phyloP scores from a whole-genome alignment of 1,140 invertebrate species.

The Trissolcus basalis region DNA sequence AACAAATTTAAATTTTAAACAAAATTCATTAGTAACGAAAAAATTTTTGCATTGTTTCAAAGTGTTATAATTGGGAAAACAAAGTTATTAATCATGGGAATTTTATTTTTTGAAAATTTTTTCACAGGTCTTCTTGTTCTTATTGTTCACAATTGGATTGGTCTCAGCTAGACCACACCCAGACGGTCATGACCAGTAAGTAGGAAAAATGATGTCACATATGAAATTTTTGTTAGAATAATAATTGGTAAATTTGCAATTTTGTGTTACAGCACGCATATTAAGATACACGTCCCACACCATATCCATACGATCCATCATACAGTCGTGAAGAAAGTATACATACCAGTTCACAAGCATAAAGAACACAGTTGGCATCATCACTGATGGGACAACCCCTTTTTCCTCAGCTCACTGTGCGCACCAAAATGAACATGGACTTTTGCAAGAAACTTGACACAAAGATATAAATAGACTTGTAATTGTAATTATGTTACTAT shows the following conservation, averaged over 20 bases:
- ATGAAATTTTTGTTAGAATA: neutral
- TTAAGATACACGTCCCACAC: conserved; percentile 38
- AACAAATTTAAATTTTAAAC: too few relatives aligned
- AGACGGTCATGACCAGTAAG: conserved; percentile 22
- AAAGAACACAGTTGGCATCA: conserved; percentile 13
- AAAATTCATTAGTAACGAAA: too few relatives aligned
- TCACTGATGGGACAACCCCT: too few relatives aligned
- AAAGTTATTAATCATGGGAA: neutral
- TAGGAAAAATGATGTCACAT: neutral
- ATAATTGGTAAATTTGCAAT: neutral
- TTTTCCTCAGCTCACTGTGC: neutral
- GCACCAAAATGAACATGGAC: conserved; percentile 8
- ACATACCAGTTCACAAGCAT: conserved; percentile 41
- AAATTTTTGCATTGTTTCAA: too few relatives aligned
- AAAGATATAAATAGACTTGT: conserved; percentile 20
- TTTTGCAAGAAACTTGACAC: conserved; percentile 15
- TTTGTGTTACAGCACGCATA: conserved; percentile 45
- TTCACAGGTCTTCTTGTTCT: conserved; percentile 6
- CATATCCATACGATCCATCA: conserved; percentile 42
- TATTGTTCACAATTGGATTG: conserved; percentile 13
- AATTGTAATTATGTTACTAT: conserved; percentile 22
- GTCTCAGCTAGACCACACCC: conserved; percentile 20
- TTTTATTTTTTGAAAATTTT: neutral
- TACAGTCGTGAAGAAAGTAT: conserved; percentile 46
- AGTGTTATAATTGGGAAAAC: too few relatives aligned